Evolutionary conservation across 2,797 vertebrate species (phyloP).

Genomic region (Luscinia luscinia): DNA sequence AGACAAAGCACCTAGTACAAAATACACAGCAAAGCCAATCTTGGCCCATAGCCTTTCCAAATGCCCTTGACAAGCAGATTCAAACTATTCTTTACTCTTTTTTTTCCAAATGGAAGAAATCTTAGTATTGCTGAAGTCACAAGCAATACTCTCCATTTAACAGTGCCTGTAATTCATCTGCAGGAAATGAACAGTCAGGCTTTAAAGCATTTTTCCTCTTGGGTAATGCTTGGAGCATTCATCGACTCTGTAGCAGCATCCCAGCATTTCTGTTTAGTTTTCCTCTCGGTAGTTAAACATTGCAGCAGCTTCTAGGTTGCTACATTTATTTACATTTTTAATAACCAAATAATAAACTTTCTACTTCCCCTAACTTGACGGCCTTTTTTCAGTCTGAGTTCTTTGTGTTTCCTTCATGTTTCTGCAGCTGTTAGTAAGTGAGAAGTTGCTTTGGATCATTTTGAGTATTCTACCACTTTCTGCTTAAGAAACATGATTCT

Average conservation of each 20-base stretch:
- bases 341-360: not conserved
- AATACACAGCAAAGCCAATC: not conserved
- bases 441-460: constrained; percentile 5
- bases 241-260: not conserved
- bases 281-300: not conserved
- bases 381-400: not conserved
- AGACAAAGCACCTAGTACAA: not conserved
- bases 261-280: not conserved
- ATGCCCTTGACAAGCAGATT: not conserved
- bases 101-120: constrained; percentile 10
- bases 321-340: not conserved
- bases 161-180: constrained; percentile 2
- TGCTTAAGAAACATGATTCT: constrained; percentile 47
- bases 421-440: constrained; percentile 18
- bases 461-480: constrained; percentile 42
- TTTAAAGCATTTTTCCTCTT: constrained; percentile 43
- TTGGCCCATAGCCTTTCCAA: not conserved
- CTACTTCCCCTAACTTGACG: not conserved
- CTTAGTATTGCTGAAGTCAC: not conserved
- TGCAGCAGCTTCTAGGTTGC: not conserved
- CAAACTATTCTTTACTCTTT: not conserved
- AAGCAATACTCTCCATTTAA: constrained; percentile 27
- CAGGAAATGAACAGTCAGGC: constrained; percentile 51
- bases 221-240: constrained; percentile 26
- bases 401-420: not conserved